phyloP scores from a whole-genome alignment of 2,888 invertebrate species.

The Clostera curtula region DNA sequence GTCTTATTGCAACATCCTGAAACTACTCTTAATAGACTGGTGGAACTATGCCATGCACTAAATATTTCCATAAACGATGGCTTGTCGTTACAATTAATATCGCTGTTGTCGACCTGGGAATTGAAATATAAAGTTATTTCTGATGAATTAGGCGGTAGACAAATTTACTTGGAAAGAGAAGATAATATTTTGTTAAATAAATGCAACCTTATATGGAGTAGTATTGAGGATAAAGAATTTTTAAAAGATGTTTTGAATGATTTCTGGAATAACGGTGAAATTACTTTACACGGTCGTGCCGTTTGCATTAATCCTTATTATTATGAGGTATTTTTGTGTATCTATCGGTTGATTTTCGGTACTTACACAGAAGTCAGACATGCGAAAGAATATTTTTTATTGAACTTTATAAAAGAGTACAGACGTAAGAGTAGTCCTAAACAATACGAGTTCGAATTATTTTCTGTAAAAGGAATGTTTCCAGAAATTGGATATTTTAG shows the following conservation, averaged over 20 bases:
- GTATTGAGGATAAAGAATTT: slow-evolving; percentile 54
- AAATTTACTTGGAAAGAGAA: slow-evolving; percentile 42
- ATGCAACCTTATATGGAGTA: slow-evolving; percentile 56
- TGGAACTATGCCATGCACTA: slow-evolving; percentile 51
- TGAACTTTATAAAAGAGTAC: slow-evolving; percentile 62
- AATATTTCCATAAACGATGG: slow-evolving; percentile 56
- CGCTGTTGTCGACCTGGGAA: slow-evolving; percentile 55
- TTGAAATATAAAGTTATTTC: slow-evolving; percentile 48
- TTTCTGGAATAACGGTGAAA: slow-evolving; percentile 68
- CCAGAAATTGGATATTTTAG: slow-evolving; percentile 67
- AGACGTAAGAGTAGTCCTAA: slow-evolving; percentile 56
- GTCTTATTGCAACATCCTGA: slow-evolving; percentile 52
- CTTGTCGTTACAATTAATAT: slow-evolving; percentile 55
- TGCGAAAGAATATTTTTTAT: slow-evolving; percentile 55
- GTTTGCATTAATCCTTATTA: slow-evolving; percentile 65
- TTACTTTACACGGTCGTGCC: slow-evolving; percentile 54
- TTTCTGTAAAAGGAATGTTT: slow-evolving; percentile 66
- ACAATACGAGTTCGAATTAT: slow-evolving; percentile 66
- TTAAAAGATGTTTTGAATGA: slow-evolving; percentile 54
- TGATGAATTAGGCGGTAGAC: slow-evolving; percentile 44
- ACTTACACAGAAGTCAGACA: slow-evolving; percentile 37
- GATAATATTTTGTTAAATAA: slow-evolving; percentile 39
- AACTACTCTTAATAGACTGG: slow-evolving; percentile 41
- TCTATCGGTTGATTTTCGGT: slow-evolving; percentile 51
- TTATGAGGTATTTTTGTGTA: slow-evolving; percentile 64